Conservation (phyloP, 1,140 invertebrate genomes). For the Anadara kagoshimensis region DNA sequence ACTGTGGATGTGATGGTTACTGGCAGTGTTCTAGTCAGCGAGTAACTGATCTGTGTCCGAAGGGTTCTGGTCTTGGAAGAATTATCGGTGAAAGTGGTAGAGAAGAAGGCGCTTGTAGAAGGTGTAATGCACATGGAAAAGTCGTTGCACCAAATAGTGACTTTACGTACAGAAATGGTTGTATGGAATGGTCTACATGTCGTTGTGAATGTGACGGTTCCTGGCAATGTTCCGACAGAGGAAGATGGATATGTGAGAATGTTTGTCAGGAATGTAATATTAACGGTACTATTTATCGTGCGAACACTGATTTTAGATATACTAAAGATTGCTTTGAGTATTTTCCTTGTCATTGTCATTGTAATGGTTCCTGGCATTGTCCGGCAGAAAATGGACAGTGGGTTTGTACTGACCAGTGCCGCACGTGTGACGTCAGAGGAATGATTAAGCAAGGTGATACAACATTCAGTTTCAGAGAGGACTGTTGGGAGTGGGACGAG, state of each 20-base stretch:
- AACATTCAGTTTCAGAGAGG: constrained; percentile 14
- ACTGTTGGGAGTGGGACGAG: constrained; percentile 47
- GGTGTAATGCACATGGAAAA: constrained; percentile 44
- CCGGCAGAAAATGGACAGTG: constrained; percentile 37
- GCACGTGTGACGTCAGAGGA: constrained; percentile 19
- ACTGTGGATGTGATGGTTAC: constrained; percentile 34
- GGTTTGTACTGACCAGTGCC: constrained; percentile 31
- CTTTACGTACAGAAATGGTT: constrained; percentile 53
- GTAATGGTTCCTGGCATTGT: constrained; percentile 52
- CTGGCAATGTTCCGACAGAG: constrained; percentile 48
- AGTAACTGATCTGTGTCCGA: constrained; percentile 13
- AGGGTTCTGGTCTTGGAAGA: neutral
- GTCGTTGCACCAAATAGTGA: constrained; percentile 30
- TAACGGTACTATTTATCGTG: constrained; percentile 37
- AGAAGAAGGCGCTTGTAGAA: constrained; percentile 26
- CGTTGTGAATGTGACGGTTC: constrained; percentile 52
- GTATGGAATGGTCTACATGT: constrained; percentile 52
- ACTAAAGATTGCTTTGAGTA: constrained; percentile 44
- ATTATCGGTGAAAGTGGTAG: neutral
- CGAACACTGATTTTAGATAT: constrained; percentile 46
- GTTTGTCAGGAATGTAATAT: constrained; percentile 45
- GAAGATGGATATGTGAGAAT: constrained; percentile 47
- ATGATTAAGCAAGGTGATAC: constrained; percentile 16
- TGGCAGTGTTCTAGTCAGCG: constrained; percentile 33
- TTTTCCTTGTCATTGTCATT: constrained; percentile 45